Evolutionary conservation across 2,113 vertebrate species (phyloP), one percentile per base, ranked within the genome.

Genomic region (Labeo rohita): DNA sequence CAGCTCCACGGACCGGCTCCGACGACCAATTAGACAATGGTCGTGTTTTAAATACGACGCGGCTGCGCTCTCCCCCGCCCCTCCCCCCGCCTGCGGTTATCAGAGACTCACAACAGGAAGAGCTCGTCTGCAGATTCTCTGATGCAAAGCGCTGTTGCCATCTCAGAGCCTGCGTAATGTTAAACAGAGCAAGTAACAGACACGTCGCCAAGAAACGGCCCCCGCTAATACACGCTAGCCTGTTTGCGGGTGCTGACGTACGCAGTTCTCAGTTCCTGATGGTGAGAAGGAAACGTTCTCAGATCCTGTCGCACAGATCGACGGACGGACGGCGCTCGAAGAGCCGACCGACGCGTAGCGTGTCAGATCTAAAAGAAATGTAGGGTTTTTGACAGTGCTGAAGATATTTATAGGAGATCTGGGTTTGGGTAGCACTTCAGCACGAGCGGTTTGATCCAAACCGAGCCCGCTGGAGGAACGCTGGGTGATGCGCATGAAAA

Each of bases 331-430:
- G 21, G 4, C 4, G 28, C 74, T 52, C 34, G 12, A 76, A 39
- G 34, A 74, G 23, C 6, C 47, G 8, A 54, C 13, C 0, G 49
- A 5, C 15, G 2, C 15, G 8, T 11, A 9, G 54, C 2, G 80
- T n/a, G 5, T 70, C n/a, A 66, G 47, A 85, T 3, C 39, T 28
- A 0, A n/a, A 36, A 59, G 84, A 92, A 91, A 75, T 43, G 84
- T 39, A 66, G 80, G 39, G 72, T 50, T 16, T 91, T 76, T 84
- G 70, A 90, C 78, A 13, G 89, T 3, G 90, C 79, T 54, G 10
- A 86, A 39, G 90, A 90, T 91, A 93, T 93, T 94, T 91, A 91
- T 93, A 91, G 90, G 61, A n/a, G 89, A 92, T 92, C 87, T 90
- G 84, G 90, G 92, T 93, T 89, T 93, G 91, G 85, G 65, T 23